Evolutionary conservation across 2,113 vertebrate genomes (phyloP).

Genomic region (Diadophis punctatus): DNA sequence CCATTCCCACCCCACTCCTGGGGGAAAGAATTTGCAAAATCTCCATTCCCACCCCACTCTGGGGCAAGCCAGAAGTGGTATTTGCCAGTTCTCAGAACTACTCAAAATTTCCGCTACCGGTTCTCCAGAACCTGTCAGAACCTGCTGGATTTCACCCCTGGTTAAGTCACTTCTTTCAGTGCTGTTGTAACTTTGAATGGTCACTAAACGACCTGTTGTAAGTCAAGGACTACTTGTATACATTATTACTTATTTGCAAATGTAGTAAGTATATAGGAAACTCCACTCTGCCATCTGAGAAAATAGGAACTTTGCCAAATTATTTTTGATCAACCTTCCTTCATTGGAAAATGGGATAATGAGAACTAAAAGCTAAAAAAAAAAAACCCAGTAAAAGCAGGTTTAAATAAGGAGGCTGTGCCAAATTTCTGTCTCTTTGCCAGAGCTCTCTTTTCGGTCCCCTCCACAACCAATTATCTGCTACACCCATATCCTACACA

Average conservation of each 20-base stretch:
- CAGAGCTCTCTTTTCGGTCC: background rate
- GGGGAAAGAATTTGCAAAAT: no score
- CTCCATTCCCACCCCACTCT: no score
- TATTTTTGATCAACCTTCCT: background rate
- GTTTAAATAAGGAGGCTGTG: background rate
- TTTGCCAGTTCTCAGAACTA: no score
- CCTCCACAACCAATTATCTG: background rate
- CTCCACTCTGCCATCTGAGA: background rate
- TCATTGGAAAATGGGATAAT: background rate
- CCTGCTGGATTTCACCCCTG: no score
- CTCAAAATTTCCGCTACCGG: no score
- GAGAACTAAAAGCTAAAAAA: background rate
- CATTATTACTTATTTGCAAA: background rate
- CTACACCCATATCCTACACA: background rate
- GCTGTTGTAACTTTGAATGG: no score
- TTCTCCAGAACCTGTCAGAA: no score
- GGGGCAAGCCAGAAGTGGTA: no score
- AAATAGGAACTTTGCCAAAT: background rate
- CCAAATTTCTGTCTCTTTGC: background rate
- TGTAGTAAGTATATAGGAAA: background rate
- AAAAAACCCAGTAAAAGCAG: background rate
- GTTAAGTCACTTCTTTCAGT: no score
- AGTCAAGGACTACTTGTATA: background rate
- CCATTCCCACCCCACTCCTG: no score
- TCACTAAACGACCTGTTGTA: no score